Evolutionary conservation across 2,888 invertebrate species (phyloP).

Genomic region (Chrysotoxum bicinctum): DNA sequence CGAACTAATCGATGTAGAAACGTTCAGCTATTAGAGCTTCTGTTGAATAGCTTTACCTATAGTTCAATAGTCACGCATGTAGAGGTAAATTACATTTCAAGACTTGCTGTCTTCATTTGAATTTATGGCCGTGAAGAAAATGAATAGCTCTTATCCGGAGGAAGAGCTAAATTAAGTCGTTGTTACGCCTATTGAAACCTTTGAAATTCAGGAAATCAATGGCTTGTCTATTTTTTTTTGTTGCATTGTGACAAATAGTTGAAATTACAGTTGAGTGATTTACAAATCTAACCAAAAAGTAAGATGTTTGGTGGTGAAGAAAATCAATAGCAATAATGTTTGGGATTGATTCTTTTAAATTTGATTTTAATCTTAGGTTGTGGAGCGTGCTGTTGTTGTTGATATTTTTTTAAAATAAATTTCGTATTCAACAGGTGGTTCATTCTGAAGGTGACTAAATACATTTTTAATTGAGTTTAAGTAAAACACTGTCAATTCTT

Average conservation of each 20-base stretch:
- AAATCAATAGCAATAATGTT: background rate
- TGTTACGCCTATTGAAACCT: background rate
- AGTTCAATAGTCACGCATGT: background rate
- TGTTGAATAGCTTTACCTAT: background rate
- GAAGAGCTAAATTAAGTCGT: slow-evolving; percentile 46
- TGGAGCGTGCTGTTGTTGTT: no score
- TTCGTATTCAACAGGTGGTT: background rate
- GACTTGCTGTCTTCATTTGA: slow-evolving; percentile 37
- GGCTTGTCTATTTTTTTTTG: no score
- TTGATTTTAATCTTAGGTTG: background rate
- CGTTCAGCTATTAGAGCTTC: slow-evolving; percentile 1
- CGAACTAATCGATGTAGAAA: slow-evolving; percentile 7
- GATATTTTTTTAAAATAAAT: background rate
- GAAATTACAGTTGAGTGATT: background rate
- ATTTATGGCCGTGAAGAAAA: slow-evolving; percentile 37
- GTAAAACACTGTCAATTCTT: no score
- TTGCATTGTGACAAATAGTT: background rate
- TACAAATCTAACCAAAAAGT: no score
- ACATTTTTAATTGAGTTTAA: no score
- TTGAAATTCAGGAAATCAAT: no score
- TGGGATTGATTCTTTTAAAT: background rate
- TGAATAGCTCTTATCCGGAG: slow-evolving; percentile 24
- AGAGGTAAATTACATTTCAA: slow-evolving; percentile 34
- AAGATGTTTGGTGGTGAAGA: background rate
- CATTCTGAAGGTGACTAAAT: background rate